Evolutionary conservation across 1,140 invertebrate species (phyloP), one percentile per base, ranked within the genome.

Genomic region (Brachionus calyciflorus): DNA sequence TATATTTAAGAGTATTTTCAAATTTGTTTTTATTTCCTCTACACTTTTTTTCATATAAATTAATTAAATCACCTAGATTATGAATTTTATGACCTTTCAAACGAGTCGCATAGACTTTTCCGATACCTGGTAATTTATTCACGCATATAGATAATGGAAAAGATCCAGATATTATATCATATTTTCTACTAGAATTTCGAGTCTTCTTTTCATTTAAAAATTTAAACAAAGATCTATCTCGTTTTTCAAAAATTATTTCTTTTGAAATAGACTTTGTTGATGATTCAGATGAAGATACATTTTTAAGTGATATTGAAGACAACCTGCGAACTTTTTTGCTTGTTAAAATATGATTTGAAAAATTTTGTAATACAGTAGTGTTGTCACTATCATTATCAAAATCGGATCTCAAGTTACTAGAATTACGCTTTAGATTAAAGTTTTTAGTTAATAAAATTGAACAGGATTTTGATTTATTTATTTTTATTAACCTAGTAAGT

Each of bases 101-200:
- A 7, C 60, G 40, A 14, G 41, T 65, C 10, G 60, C 37, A 65
- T 65, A 65, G n/a, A 65, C 40, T 44, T 44, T 65, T 0, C 60
- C 60, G 17, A 65, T 65, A 12, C 60, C 60, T 14, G 60, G 60
- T 12, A 65, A n/a, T 37, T 65, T 65, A 21, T 65, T 44, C 6
- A 65, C 40, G 40, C 28, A 21, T 12, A 63, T 14, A 41, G 17
- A 21, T 40, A 40, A 33, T 2, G 57, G 28, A 40, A 40, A 40
- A 37, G 40, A 37, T 40, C 37, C 21, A 19, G 33, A 63, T 4
- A 33, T 33, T 37, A 37, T 19, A 3, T 63, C 57, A 40, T 37
- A 63, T 14, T 41, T 40, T 41, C 40, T 60, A 28, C 30, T 17
- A 37, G n/a, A 12, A 26, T 55, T 55, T 12, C 33, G 28, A 28